phyloP scores from a whole-genome alignment of 2,113 vertebrate species.

The Callipepla squamata region DNA sequence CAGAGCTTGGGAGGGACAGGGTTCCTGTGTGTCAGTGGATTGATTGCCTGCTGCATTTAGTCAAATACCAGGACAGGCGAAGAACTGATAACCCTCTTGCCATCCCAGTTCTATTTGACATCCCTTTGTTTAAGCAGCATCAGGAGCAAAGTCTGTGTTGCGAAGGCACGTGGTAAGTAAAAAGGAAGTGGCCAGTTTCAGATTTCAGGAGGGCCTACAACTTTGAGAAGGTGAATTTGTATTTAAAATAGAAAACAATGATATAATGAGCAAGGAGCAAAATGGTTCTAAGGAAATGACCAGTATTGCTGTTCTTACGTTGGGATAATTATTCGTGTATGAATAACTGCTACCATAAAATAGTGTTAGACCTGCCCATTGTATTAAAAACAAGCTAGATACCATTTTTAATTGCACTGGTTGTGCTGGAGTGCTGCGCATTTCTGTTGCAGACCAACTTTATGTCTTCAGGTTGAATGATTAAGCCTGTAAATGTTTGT shows the following conservation, averaged over 20 bases:
- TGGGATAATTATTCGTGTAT: neutral
- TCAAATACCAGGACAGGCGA: neutral
- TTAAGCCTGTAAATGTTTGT: neutral
- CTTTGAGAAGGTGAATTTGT: no score
- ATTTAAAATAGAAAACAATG: no score
- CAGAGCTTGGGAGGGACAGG: neutral
- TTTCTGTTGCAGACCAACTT: neutral
- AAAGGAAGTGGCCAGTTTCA: neutral
- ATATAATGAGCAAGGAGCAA: neutral
- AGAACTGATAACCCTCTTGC: neutral
- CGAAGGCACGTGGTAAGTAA: neutral
- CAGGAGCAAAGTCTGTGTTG: neutral
- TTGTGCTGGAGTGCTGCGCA: neutral
- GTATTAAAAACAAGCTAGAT: neutral
- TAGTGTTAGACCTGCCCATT: neutral
- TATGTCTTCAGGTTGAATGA: neutral
- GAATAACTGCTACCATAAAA: neutral
- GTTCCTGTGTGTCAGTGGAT: fast-evolving
- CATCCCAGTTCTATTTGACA: neutral
- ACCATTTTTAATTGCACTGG: neutral
- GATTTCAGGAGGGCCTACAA: neutral
- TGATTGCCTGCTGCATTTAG: neutral
- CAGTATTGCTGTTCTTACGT: neutral
- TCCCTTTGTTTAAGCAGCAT: neutral
- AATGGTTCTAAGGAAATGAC: neutral